Percentiles rank a stretch among this genome's conserved stretches.
These are phyloP conservation scores for Urosaurus nigricauda DNA, from an alignment of 2,797 vertebrate species.

Conservation along the genomic window DNA sequence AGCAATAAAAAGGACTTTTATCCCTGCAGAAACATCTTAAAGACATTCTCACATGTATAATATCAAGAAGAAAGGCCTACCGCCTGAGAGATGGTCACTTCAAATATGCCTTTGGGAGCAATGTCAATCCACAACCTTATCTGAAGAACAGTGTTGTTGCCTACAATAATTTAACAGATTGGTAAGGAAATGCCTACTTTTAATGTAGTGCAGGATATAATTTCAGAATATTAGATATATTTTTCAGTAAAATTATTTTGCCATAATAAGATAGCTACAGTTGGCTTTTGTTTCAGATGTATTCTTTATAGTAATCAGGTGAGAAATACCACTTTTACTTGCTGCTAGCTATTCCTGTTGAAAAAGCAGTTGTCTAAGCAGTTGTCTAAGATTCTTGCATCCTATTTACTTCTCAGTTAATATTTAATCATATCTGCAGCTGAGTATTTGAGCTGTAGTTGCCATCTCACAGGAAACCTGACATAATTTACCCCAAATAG, in stretches of 20 bases:
- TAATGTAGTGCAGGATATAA: background rate
- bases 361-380: background rate
- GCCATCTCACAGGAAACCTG: background rate
- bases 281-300: background rate
- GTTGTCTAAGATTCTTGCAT: background rate
- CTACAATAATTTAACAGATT: slow-evolving; percentile 90
- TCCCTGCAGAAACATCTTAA: slow-evolving; percentile 91
- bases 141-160: slow-evolving; percentile 94
- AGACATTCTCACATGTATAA: slow-evolving; percentile 92
- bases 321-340: background rate
- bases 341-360: background rate
- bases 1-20: background rate
- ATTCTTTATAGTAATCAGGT: background rate
- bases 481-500: background rate
- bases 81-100: slow-evolving; percentile 92
- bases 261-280: background rate
- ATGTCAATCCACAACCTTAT: slow-evolving; percentile 92
- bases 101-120: slow-evolving; percentile 94
- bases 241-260: background rate
- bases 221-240: background rate
- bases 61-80: slow-evolving; percentile 93
- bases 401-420: background rate
- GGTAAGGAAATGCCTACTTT: slow-evolving; percentile 76
- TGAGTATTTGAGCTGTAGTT: background rate
- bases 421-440: background rate